Evolutionary conservation across 64 coral and sea anemone species (phyloP), one percentile per base, ranked within the genome.

Genomic region (Pachyseris speciosa): DNA sequence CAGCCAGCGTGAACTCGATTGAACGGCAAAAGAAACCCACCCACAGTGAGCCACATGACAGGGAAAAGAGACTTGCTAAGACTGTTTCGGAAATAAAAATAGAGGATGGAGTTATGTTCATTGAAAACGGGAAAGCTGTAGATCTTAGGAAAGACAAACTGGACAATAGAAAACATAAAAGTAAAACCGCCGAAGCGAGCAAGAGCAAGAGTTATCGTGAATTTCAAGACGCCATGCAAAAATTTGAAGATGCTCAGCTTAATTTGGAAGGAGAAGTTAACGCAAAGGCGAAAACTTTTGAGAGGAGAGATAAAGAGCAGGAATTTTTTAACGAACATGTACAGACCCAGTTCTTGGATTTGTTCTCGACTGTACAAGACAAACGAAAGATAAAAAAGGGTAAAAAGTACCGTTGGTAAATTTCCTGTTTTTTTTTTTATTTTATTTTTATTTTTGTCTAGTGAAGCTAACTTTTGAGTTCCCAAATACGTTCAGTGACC

Each of bases 271-370:
- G 77, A 37, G 77, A 81, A 38, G 31, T 81, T 1, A 81, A 57
- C 5, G 30, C 75, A 10, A 80, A 80, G n/a, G 48, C 31, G 31
- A 80, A 80, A 17, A 80, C 51, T 1, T 81, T 63, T 37, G 32
- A 81, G 25, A 60, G 28, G 53, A 55, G 45, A 13, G 13, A 79
- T 9, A 79, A 38, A 33, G 75, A 81, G 8, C 19, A 61, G 8
- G 20, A 81, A 37, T 63, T 81, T 37, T 81, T 81, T 22, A 81
- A 63, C 77, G 77, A 81, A 37, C 33, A 81, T 61, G 77, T 81
- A 24, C 52, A 81, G 39, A 59, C 77, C 8, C 77, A 61, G 9
- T 41, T 81, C 8, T 12, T 81, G 2, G 77, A 81, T 19, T 55
- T 81, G 36, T 26, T 81, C 9, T 61, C 77, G 51, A 24, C 77